Percentiles rank a stretch among this genome's conserved stretches.
These are phyloP conservation scores for Brachyrhaphis roseni DNA, from an alignment of 2,797 vertebrate genomes.

Conservation along the genomic window DNA sequence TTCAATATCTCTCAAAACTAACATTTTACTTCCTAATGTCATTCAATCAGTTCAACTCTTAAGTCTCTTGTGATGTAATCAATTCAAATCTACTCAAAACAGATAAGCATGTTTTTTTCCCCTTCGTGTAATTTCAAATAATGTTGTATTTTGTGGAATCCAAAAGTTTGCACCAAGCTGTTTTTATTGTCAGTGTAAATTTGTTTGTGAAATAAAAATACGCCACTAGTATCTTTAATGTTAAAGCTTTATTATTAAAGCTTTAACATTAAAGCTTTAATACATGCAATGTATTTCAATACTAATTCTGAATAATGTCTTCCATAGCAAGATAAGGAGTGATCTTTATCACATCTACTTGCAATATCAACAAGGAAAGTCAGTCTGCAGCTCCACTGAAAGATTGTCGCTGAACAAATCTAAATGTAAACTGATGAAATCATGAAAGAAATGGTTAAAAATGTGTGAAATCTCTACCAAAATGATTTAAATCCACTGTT, in stretches of 20 bases:
- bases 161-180: not conserved
- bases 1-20: not conserved
- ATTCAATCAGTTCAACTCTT: not conserved
- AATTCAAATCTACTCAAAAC: not conserved
- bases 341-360: not conserved
- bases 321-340: not conserved
- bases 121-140: not conserved
- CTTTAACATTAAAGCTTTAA: not conserved
- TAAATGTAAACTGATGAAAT: not conserved
- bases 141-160: not conserved
- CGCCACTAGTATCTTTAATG: not conserved
- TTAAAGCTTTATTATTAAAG: not conserved
- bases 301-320: not conserved
- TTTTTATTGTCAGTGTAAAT: not conserved
- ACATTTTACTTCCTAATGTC: not conserved
- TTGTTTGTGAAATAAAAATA: not conserved
- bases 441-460: not conserved
- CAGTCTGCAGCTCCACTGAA: not conserved
- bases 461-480: slow-evolving; percentile 16
- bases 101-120: not conserved
- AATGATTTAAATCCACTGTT: slow-evolving; percentile 8
- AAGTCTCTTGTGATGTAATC: not conserved
- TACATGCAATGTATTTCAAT: not conserved
- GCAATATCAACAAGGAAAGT: not conserved
- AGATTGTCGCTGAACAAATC: slow-evolving; percentile 1